phyloP scores from a whole-genome alignment of 2,113 vertebrate genomes.

The Gallinago jamesoni region DNA sequence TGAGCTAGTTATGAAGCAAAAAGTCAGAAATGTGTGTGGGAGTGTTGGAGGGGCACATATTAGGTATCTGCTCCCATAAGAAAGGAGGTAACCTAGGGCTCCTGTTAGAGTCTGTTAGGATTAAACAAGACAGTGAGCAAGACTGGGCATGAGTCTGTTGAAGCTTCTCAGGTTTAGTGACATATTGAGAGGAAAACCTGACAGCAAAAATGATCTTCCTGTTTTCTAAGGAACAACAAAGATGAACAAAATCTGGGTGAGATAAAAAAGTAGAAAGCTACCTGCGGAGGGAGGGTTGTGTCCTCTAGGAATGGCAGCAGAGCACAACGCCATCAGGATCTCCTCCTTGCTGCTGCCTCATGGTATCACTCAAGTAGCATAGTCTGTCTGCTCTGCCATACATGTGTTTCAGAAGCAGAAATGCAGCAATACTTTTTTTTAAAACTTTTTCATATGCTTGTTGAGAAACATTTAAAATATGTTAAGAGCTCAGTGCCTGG shows the following conservation, averaged over 20 bases:
- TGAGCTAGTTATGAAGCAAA: not conserved
- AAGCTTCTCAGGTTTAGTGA: not conserved
- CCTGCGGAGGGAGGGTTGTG: fast-evolving
- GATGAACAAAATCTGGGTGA: not conserved
- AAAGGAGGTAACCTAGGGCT: not conserved
- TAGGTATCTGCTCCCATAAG: not conserved
- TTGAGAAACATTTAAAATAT: not conserved
- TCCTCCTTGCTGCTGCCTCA: not conserved
- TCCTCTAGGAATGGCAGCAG: not conserved
- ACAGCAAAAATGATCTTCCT: not conserved
- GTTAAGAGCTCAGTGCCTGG: not conserved
- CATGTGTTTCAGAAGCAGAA: not conserved
- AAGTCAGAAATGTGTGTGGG: slow-evolving; percentile 1
- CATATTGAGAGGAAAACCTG: not conserved
- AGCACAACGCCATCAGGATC: not conserved
- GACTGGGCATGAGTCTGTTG: not conserved
- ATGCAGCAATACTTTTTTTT: not conserved
- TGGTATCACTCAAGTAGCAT: fast-evolving
- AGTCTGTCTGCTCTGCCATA: not conserved
- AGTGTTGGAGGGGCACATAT: not conserved
- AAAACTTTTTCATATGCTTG: not conserved
- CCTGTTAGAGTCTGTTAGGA: not conserved
- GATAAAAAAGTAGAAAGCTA: not conserved
- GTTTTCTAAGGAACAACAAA: not conserved
- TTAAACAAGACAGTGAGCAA: not conserved